phyloP scores from a whole-genome alignment of 2,113 vertebrate genomes.

The Albula goreensis region DNA sequence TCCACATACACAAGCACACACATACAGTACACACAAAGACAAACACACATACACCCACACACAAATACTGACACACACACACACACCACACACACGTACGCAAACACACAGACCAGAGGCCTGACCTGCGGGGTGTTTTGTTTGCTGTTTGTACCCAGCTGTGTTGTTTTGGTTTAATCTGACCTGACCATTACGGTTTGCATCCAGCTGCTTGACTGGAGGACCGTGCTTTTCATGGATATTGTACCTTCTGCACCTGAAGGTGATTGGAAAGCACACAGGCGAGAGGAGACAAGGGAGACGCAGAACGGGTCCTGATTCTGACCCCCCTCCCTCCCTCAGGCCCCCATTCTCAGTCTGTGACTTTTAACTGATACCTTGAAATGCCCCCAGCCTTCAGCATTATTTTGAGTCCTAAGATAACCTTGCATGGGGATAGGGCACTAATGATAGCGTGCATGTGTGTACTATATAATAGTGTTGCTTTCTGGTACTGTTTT shows the following conservation, averaged over 20 bases:
- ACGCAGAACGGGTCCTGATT: too few relatives aligned
- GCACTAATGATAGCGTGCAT: too few relatives aligned
- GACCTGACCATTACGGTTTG: constrained; percentile 41
- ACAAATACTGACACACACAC: constrained; percentile 5
- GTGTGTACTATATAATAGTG: too few relatives aligned
- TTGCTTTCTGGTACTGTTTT: too few relatives aligned
- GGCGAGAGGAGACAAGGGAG: background rate
- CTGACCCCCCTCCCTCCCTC: constrained; percentile 25
- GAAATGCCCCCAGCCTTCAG: too few relatives aligned
- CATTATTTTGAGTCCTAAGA: too few relatives aligned
- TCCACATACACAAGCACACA: background rate
- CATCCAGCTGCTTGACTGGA: constrained; percentile 25
- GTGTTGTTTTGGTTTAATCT: constrained; percentile 40
- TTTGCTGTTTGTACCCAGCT: constrained; percentile 33
- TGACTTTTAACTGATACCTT: too few relatives aligned
- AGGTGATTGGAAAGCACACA: constrained; percentile 19
- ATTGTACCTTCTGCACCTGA: constrained; percentile 41
- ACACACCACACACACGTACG: background rate
- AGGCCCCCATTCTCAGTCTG: background rate
- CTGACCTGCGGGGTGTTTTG: constrained; percentile 30
- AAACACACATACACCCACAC: background rate
- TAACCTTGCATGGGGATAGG: too few relatives aligned
- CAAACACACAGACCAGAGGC: background rate
- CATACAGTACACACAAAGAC: background rate
- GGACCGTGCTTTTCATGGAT: constrained; percentile 28